A percentile compares a stretch with the other conserved stretches of the same genome.
These are phyloP conservation scores for Astatoreochromis straeleni DNA, from an alignment of 2,113 vertebrate species.

Conservation along the genomic window DNA sequence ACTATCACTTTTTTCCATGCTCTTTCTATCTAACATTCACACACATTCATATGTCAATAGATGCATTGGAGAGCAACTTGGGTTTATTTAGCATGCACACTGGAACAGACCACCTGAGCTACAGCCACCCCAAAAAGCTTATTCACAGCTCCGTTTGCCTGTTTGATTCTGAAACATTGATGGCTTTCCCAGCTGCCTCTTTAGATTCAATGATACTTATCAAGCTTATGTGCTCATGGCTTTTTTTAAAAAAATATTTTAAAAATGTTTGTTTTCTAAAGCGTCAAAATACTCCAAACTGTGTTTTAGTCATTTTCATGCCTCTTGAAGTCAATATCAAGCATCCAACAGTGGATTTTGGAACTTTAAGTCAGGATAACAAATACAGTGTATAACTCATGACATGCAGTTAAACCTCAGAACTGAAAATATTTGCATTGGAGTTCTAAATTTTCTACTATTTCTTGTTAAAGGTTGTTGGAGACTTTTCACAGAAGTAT, in stretches of 20 bases:
- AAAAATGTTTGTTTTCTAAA: not conserved
- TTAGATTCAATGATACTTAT: not conserved
- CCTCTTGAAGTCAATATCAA: not conserved
- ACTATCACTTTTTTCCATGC: not conserved
- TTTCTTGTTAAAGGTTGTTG: not conserved
- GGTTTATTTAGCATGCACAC: not conserved
- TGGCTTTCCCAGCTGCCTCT: not conserved
- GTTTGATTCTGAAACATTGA: not conserved
- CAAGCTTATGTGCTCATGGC: not conserved
- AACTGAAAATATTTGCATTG: not conserved
- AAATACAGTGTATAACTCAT: not conserved
- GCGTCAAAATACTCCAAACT: not conserved
- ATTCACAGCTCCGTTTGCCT: not conserved
- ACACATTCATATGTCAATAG: not conserved
- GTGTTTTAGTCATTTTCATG: not conserved
- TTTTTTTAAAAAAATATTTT: rapidly evolving
- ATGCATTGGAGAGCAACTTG: not conserved
- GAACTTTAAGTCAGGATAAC: not conserved
- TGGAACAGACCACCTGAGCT: not conserved
- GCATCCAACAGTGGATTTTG: not conserved
- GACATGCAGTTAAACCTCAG: not conserved
- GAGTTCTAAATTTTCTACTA: not conserved
- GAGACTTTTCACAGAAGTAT: not conserved
- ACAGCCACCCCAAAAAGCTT: not conserved
- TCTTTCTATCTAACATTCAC: not conserved